Evolutionary conservation across 2,113 vertebrate genomes (phyloP).

Genomic region (Polyodon spathula): DNA sequence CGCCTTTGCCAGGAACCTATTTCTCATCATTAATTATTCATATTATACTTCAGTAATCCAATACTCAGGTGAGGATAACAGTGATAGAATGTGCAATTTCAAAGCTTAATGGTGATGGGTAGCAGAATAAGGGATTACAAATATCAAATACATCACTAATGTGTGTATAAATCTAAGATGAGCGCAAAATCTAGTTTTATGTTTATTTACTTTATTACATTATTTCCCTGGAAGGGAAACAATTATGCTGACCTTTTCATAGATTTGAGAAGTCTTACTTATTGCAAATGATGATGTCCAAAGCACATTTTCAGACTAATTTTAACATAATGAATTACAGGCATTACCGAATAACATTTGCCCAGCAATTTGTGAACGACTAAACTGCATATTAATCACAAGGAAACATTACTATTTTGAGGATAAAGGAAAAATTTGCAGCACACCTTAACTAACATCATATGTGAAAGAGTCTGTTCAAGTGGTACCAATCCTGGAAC

Average conservation of each 20-base stretch:
- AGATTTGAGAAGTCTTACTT: slow-evolving; percentile 15
- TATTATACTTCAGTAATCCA: slow-evolving; percentile 94
- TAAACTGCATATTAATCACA: neutral
- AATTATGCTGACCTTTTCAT: slow-evolving; percentile 41
- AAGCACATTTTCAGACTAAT: slow-evolving; percentile 2
- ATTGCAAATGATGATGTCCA: slow-evolving; percentile 13
- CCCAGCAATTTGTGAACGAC: neutral
- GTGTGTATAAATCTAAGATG: slow-evolving; percentile 21
- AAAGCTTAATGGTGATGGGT: slow-evolving; percentile 84
- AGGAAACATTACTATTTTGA: neutral
- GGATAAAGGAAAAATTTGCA: too few species aligned
- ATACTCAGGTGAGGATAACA: slow-evolving; percentile 93
- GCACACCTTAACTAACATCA: too few species aligned
- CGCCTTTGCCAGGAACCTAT: slow-evolving; percentile 89
- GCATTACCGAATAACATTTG: neutral
- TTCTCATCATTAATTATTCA: slow-evolving; percentile 99
- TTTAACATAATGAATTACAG: slow-evolving; percentile 2
- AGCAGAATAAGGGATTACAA: slow-evolving; percentile 44
- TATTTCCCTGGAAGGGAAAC: slow-evolving; percentile 43
- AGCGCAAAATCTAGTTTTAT: slow-evolving; percentile 40
- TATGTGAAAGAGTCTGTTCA: too few species aligned
- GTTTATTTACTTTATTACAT: slow-evolving; percentile 53
- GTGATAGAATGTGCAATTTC: slow-evolving; percentile 75
- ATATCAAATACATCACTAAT: slow-evolving; percentile 51
- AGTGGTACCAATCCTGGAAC: too few species aligned